Conservation (phyloP, 2,888 invertebrate species). For the Eupithecia vulgata region DNA sequence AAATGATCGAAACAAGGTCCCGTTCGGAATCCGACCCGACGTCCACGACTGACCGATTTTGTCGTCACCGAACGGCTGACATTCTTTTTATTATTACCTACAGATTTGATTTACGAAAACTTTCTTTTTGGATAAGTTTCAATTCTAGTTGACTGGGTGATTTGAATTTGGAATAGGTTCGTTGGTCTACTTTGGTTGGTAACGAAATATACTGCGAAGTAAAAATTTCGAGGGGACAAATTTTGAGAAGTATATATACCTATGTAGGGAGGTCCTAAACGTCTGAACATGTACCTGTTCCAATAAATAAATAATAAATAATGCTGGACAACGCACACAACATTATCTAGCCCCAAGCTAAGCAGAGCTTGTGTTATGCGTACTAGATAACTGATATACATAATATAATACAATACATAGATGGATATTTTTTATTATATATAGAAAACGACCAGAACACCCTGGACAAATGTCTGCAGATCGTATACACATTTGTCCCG, state of each 20-base stretch:
- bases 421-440: too few relatives aligned
- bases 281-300: not conserved
- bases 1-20: slow-evolving; percentile 81
- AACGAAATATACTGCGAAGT: not conserved
- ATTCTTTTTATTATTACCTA: slow-evolving; percentile 62
- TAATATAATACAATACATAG: too few relatives aligned
- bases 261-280: not conserved
- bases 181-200: not conserved
- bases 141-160: slow-evolving; percentile 38
- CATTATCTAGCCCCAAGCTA: too few relatives aligned
- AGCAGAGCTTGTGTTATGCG: too few relatives aligned
- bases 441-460: too few relatives aligned
- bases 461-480: too few relatives aligned
- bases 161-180: slow-evolving; percentile 19
- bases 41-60: slow-evolving; percentile 74
- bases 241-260: not conserved
- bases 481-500: too few relatives aligned
- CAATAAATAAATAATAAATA: too few relatives aligned
- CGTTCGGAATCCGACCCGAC: slow-evolving; percentile 77
- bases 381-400: too few relatives aligned
- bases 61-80: slow-evolving; percentile 65
- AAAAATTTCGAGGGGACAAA: not conserved
- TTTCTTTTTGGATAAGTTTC: slow-evolving; percentile 45
- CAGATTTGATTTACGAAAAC: slow-evolving; percentile 47
- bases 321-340: too few relatives aligned